phyloP scores from a whole-genome alignment of 23 tunicate species.

The Diplosoma virens region DNA sequence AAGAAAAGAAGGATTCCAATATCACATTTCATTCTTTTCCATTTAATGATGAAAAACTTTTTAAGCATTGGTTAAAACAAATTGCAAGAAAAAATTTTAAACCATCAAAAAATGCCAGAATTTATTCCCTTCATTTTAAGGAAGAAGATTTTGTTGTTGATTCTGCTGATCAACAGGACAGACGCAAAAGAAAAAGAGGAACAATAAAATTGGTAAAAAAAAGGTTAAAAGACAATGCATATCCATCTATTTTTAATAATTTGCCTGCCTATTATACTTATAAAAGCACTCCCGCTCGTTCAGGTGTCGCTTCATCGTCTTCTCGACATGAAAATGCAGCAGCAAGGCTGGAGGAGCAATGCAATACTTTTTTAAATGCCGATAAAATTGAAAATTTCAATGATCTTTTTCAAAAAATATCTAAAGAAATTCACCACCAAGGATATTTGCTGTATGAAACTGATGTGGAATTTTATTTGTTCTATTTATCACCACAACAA shows the following conservation, averaged over 20 bases:
- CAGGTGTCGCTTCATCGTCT: background rate
- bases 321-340: conserved; percentile 21
- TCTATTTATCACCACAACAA: background rate
- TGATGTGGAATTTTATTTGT: background rate
- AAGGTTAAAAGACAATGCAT: conserved; percentile 4
- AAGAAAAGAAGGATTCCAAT: conserved; percentile 3
- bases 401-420: background rate
- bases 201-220: background rate
- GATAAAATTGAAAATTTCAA: conserved; percentile 1
- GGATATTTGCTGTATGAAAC: background rate
- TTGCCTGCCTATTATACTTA: background rate
- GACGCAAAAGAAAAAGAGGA: conserved; percentile 7
- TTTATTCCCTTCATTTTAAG: conserved; percentile 6
- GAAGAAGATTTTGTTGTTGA: background rate
- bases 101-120: background rate
- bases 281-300: background rate
- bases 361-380: background rate
- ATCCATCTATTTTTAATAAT: background rate
- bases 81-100: conserved; percentile 13
- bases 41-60: background rate
- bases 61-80: conserved; percentile 1
- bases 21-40: conserved; percentile 5
- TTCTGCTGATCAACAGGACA: background rate
- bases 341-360: background rate
- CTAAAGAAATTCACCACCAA: background rate